A percentile compares a stretch with the other conserved stretches of the same genome.
These are phyloP conservation scores for Geococcyx californianus DNA, from an alignment of 2,113 vertebrate species.

Conservation along the genomic window DNA sequence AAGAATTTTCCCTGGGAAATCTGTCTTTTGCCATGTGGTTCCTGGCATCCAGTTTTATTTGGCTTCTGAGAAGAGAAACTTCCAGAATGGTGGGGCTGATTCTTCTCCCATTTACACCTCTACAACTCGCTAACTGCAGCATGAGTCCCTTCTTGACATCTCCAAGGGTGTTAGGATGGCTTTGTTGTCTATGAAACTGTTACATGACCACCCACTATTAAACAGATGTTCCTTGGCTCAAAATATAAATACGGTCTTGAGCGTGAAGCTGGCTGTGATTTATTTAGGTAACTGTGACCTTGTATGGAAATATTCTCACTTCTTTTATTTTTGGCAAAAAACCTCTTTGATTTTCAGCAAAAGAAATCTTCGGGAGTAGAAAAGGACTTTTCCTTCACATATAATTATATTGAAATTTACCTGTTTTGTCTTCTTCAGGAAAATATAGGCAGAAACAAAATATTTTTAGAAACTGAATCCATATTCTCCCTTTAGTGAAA, in stretches of 20 bases:
- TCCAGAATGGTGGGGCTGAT: neutral
- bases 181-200: constrained; percentile 38
- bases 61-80: neutral
- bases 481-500: neutral
- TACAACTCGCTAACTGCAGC: neutral
- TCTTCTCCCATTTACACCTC: neutral
- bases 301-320: constrained; percentile 38
- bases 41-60: neutral
- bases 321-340: constrained; percentile 27
- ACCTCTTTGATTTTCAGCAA: neutral
- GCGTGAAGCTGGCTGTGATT: constrained; percentile 57
- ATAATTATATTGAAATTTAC: constrained; percentile 29
- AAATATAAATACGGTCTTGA: constrained; percentile 63
- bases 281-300: constrained; percentile 67
- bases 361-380: neutral
- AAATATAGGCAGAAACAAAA: neutral
- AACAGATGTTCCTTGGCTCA: constrained; percentile 64
- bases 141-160: neutral
- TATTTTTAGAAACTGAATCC: neutral
- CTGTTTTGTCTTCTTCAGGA: neutral
- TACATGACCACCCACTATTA: constrained; percentile 66
- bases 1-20: neutral
- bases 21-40: neutral
- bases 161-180: neutral
- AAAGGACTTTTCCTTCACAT: neutral